A percentile compares a stretch with the other conserved stretches of the same genome.
phyloP scores from a whole-genome alignment of 2,888 invertebrate species.

The Augiades crinisus region DNA sequence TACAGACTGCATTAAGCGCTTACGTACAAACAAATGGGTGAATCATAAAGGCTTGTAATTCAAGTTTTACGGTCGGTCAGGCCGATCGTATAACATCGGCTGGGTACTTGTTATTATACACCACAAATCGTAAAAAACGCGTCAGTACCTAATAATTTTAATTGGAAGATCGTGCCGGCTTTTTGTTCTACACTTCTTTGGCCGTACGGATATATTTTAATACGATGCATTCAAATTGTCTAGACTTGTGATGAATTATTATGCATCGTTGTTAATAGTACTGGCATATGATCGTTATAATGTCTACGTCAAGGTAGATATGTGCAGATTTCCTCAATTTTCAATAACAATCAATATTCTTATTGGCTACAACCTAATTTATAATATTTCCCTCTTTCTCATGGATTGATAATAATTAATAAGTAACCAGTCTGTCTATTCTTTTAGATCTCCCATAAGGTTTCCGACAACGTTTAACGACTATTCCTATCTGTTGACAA shows the following conservation, averaged over 20 bases:
- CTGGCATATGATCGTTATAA: too few relatives aligned
- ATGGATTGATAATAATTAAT: too few relatives aligned
- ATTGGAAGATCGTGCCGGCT: slow-evolving; percentile 23
- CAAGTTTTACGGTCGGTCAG: slow-evolving; percentile 19
- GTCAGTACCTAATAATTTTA: slow-evolving; percentile 27
- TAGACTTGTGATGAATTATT: neutral
- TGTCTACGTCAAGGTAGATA: too few relatives aligned
- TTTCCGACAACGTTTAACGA: too few relatives aligned
- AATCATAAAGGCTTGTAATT: slow-evolving; percentile 20
- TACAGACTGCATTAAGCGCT: slow-evolving; percentile 9
- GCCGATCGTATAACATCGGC: slow-evolving; percentile 20
- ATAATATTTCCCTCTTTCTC: too few relatives aligned
- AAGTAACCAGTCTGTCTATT: too few relatives aligned
- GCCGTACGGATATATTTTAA: slow-evolving; percentile 10
- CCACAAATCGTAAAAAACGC: slow-evolving; percentile 26
- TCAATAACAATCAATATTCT: too few relatives aligned
- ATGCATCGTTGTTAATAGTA: too few relatives aligned
- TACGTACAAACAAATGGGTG: slow-evolving; percentile 16
- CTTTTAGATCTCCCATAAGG: too few relatives aligned
- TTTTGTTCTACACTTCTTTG: slow-evolving; percentile 17
- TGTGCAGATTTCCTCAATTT: too few relatives aligned
- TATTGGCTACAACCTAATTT: too few relatives aligned
- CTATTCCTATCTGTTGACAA: too few relatives aligned
- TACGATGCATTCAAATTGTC: slow-evolving; percentile 5
- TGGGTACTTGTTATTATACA: slow-evolving; percentile 22